Evolutionary conservation across 1,140 invertebrate species (phyloP).

Genomic region (Zaprionus lachaisei): DNA sequence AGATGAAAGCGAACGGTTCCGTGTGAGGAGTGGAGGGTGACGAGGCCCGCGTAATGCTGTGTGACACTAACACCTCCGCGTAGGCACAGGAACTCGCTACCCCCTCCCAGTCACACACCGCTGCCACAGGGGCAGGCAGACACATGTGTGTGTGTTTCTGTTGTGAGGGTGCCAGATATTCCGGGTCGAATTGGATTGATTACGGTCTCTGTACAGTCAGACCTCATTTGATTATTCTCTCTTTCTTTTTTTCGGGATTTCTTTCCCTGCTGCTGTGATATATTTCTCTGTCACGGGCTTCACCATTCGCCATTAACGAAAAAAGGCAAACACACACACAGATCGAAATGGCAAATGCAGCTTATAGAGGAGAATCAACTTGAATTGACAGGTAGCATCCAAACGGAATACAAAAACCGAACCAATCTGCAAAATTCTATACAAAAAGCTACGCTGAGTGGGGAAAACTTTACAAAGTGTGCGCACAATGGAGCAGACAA

Average conservation of each 20-base stretch:
- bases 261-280: slow-evolving; percentile 28
- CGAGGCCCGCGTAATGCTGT: too few relatives aligned
- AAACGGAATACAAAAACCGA: not conserved
- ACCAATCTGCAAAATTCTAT: not conserved
- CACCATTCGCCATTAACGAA: slow-evolving; percentile 33
- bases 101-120: slow-evolving; percentile 22
- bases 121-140: not conserved
- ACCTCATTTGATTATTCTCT: slow-evolving; percentile 47
- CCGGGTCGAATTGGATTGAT: slow-evolving; percentile 35
- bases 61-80: slow-evolving; percentile 32
- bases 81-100: slow-evolving; percentile 26
- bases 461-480: slow-evolving; percentile 5
- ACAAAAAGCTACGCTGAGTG: not conserved
- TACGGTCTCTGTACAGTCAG: slow-evolving; percentile 60
- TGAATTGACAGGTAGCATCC: slow-evolving; percentile 24
- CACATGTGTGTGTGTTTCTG: not conserved
- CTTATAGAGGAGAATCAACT: not conserved
- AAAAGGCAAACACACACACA: slow-evolving; percentile 13
- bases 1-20: slow-evolving; percentile 29
- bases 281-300: slow-evolving; percentile 37
- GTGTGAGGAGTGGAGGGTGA: slow-evolving; percentile 40
- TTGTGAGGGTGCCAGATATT: slow-evolving; percentile 56
- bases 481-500: slow-evolving; percentile 14
- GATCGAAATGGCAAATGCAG: slow-evolving; percentile 30
- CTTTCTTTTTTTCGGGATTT: slow-evolving; percentile 19